phyloP scores from a whole-genome alignment of 92 coral and sea anemone species.

The Zoanthus sansibaricus region DNA sequence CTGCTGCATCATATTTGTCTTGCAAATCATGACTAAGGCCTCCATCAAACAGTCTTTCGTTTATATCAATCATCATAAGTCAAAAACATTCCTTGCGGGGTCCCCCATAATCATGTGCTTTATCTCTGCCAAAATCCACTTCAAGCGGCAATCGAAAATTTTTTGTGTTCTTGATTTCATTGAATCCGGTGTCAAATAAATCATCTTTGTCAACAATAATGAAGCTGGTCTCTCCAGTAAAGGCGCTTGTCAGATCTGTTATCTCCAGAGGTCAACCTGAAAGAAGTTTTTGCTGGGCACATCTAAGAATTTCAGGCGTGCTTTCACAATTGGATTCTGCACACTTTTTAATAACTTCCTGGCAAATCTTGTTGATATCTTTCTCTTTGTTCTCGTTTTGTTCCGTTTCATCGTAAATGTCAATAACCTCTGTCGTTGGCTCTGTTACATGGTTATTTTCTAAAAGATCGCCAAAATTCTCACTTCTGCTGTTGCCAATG shows the following conservation, averaged over 20 bases:
- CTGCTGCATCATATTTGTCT: slow-evolving; percentile 51
- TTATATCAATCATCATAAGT: slow-evolving; percentile 58
- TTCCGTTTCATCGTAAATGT: neutral
- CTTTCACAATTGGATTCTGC: slow-evolving; percentile 24
- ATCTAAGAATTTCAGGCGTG: slow-evolving; percentile 51
- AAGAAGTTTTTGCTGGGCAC: slow-evolving; percentile 56
- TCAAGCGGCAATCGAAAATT: slow-evolving; percentile 58
- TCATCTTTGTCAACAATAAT: slow-evolving; percentile 59
- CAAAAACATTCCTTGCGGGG: slow-evolving; percentile 42
- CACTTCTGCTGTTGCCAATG: neutral
- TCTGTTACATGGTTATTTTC: slow-evolving; percentile 8
- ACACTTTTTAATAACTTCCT: slow-evolving; percentile 51
- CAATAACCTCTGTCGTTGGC: slow-evolving; percentile 33
- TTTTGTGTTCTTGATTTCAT: slow-evolving; percentile 27
- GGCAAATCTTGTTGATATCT: slow-evolving; percentile 37
- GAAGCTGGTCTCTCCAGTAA: slow-evolving; percentile 53
- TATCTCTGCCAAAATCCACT: slow-evolving; percentile 57
- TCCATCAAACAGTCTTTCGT: slow-evolving; percentile 63
- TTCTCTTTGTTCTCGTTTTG: slow-evolving; percentile 23
- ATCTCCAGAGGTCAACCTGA: slow-evolving; percentile 67
- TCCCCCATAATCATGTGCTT: slow-evolving; percentile 51
- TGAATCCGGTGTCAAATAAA: slow-evolving; percentile 35
- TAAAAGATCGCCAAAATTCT: neutral
- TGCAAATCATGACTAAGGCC: slow-evolving; percentile 56
- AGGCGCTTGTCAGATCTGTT: slow-evolving; percentile 46